phyloP scores from a whole-genome alignment of 1,140 invertebrate species.

The Bursaphelenchus mucronatus region DNA sequence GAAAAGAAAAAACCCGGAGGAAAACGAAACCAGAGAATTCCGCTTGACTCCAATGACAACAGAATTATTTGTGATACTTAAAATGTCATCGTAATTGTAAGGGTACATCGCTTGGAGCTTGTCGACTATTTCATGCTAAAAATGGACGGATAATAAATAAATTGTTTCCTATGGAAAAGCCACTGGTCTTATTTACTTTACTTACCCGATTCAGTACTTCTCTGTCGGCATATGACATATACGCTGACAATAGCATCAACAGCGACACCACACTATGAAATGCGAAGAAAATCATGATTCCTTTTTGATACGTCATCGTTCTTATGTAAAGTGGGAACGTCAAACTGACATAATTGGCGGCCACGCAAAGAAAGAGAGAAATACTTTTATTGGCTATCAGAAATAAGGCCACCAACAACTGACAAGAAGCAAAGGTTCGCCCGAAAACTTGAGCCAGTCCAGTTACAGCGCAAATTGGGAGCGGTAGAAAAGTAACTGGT shows the following conservation, averaged over 20 bases:
- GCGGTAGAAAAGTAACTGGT: not conserved
- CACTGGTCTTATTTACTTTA: not conserved
- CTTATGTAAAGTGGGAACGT: conserved; percentile 1
- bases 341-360: not conserved
- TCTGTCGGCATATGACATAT: not conserved
- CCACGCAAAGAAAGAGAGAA: conserved; percentile 7
- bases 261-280: not conserved
- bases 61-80: no score
- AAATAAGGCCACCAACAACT: conserved; percentile 15
- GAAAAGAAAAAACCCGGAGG: no score
- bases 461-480: conserved; percentile 13
- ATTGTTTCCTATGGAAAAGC: not conserved
- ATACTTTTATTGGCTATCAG: conserved; percentile 17
- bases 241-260: conserved; percentile 3
- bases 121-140: no score
- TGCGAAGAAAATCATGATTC: not conserved
- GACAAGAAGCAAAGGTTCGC: conserved; percentile 15
- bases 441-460: conserved; percentile 12
- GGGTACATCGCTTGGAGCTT: no score
- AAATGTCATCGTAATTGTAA: no score
- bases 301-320: not conserved
- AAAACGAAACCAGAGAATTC: no score
- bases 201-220: no score
- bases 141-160: no score
- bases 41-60: no score